Evolutionary conservation across 2,888 invertebrate genomes (phyloP).

Genomic region (Fragum fragum): DNA sequence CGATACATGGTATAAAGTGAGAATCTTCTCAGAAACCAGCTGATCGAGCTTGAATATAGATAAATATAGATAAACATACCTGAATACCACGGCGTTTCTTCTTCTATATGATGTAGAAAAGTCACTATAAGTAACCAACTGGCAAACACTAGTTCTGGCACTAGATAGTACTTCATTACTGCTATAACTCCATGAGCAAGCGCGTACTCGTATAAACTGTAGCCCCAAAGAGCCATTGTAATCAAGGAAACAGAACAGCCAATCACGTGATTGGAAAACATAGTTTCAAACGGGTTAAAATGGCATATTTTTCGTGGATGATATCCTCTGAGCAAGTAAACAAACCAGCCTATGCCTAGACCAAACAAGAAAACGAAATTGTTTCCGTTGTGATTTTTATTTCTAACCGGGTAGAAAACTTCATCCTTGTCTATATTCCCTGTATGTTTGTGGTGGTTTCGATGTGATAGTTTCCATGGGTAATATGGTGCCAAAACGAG

Average conservation of each 20-base stretch:
- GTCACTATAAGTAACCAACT: constrained; percentile 83
- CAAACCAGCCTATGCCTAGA: constrained; percentile 81
- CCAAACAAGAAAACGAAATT: constrained; percentile 68
- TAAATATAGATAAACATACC: constrained; percentile 32
- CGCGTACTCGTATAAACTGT: constrained; percentile 70
- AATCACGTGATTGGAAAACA: constrained; percentile 75
- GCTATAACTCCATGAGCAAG: constrained; percentile 70
- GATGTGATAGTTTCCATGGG: constrained; percentile 84
- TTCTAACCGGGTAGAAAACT: constrained; percentile 83
- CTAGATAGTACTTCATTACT: constrained; percentile 76
- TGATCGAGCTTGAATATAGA: no score
- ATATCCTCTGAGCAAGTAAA: constrained; percentile 81
- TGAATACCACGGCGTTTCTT: constrained; percentile 83
- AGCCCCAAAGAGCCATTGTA: constrained; percentile 67
- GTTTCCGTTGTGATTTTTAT: constrained; percentile 59
- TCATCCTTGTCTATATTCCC: constrained; percentile 85
- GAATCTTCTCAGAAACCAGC: no score
- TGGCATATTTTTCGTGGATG: constrained; percentile 78
- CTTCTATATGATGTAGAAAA: constrained; percentile 85
- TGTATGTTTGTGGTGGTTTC: constrained; percentile 83
- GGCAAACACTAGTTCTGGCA: constrained; percentile 82
- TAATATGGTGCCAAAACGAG: constrained; percentile 83
- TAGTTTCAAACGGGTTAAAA: constrained; percentile 72
- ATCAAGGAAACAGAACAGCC: constrained; percentile 73
- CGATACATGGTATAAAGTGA: no score